These are phyloP conservation scores for Drosophila athabasca DNA, from an alignment of 1,140 invertebrate species.

Conservation along the genomic window DNA sequence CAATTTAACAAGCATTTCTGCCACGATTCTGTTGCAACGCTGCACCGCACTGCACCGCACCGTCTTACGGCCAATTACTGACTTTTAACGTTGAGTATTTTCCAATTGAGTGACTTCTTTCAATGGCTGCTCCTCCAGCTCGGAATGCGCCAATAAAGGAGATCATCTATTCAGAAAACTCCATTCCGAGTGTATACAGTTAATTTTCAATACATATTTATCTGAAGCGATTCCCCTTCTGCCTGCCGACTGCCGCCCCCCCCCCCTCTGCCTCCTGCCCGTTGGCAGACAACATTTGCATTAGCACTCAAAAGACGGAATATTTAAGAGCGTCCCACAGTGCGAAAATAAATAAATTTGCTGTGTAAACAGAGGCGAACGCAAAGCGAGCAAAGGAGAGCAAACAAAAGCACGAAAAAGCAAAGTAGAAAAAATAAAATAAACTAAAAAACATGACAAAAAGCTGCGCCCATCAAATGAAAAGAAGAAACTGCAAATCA, in stretches of 20 bases:
- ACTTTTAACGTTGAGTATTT: constrained; percentile 2
- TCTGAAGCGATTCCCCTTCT: constrained; percentile 27
- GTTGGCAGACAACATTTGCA: constrained; percentile 66
- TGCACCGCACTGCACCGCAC: constrained; percentile 1
- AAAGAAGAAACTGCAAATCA: constrained; percentile 75
- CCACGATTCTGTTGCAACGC: too few species aligned
- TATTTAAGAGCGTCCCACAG: constrained; percentile 76
- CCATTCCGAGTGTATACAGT: constrained; percentile 1
- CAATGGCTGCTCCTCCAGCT: too few species aligned
- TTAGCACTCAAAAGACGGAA: constrained; percentile 72
- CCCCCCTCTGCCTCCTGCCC: constrained; percentile 4
- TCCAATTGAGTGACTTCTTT: constrained; percentile 15
- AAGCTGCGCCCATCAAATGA: constrained; percentile 64
- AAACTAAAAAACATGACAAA: constrained; percentile 24
- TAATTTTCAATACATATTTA: constrained; percentile 16
- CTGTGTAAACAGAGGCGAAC: constrained; percentile 71
- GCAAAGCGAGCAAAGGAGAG: constrained; percentile 32
- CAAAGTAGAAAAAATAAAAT: neutral
- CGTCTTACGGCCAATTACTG: constrained; percentile 17
- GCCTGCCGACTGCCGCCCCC: neutral
- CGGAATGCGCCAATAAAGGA: too few species aligned
- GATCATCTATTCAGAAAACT: neutral
- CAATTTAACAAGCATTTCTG: too few species aligned
- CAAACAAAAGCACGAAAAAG: constrained; percentile 35
- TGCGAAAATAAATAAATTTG: constrained; percentile 81